Evolutionary conservation across 92 coral and sea anemone genomes (phyloP).

Genomic region (Actinernus sp.): DNA sequence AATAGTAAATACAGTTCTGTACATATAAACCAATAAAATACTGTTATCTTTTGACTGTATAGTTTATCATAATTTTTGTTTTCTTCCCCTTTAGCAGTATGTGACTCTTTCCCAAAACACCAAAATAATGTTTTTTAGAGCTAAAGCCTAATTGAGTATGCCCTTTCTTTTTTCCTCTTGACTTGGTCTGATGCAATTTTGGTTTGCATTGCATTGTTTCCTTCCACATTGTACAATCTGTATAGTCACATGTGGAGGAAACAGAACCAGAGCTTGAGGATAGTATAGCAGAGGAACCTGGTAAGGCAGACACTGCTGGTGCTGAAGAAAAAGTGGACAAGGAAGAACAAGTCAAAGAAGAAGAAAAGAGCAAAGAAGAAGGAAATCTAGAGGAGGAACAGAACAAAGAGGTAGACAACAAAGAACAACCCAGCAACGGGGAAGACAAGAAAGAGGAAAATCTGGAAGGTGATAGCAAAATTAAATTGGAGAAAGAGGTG

Average conservation of each 20-base stretch:
- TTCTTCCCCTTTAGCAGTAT: neutral
- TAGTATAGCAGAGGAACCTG: slow-evolving; percentile 25
- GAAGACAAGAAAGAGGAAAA: neutral
- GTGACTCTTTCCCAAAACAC: neutral
- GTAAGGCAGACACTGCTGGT: slow-evolving; percentile 13
- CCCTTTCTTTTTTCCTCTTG: slow-evolving; percentile 44
- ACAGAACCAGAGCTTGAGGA: slow-evolving; percentile 15
- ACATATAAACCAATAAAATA: no score
- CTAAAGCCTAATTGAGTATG: slow-evolving; percentile 15
- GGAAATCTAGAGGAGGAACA: neutral
- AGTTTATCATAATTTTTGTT: neutral
- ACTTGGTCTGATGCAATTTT: slow-evolving; percentile 71
- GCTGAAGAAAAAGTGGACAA: slow-evolving; percentile 8
- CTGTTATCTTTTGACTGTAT: no score
- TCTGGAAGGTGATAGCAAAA: neutral
- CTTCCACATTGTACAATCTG: slow-evolving; percentile 61
- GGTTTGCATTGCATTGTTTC: slow-evolving; percentile 76
- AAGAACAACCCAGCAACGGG: neutral
- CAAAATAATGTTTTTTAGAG: neutral
- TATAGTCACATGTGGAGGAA: slow-evolving; percentile 47
- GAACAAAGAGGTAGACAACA: neutral
- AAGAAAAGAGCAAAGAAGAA: slow-evolving; percentile 8
- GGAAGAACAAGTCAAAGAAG: slow-evolving; percentile 4
- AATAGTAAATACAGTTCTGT: no score
- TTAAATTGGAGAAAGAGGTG: neutral